A percentile compares a stretch with the other conserved stretches of the same genome.
These are phyloP conservation scores for Phalacrocorax carbo DNA, from an alignment of 2,113 vertebrate genomes.

Conservation along the genomic window DNA sequence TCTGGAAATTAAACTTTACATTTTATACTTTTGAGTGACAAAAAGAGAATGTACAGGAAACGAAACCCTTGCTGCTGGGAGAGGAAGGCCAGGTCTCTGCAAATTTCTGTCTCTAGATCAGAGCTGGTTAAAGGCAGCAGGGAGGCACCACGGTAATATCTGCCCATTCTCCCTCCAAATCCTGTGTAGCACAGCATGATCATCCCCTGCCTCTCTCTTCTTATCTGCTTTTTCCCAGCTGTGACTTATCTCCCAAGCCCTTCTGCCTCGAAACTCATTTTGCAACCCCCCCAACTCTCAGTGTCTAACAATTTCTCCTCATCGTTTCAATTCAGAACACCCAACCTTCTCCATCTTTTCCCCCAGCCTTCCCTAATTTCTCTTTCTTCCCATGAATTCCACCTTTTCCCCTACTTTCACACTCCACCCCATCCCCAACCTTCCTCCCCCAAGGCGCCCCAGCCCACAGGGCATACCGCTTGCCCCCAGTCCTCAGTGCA, in stretches of 20 bases:
- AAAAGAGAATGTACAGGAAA: background rate
- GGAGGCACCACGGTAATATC: background rate
- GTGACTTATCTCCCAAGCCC: background rate
- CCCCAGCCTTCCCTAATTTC: background rate
- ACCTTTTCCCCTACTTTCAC: background rate
- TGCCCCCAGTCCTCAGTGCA: background rate
- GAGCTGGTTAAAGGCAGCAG: background rate
- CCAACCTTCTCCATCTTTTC: background rate
- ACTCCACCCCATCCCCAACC: background rate
- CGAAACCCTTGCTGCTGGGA: background rate
- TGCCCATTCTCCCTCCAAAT: background rate
- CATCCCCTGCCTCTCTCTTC: background rate
- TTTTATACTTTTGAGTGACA: background rate
- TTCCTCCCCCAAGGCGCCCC: background rate
- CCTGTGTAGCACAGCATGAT: background rate
- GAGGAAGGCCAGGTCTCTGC: background rate
- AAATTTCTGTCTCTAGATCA: background rate
- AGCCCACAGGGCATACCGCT: background rate
- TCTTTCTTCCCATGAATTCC: background rate
- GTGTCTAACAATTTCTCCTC: background rate
- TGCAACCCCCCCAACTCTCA: background rate
- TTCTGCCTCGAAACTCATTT: background rate
- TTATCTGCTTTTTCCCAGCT: background rate
- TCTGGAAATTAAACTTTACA: background rate
- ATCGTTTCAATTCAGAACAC: background rate